Conservation (phyloP, 2,888 invertebrate species). For the Lasioglossum lativentre region DNA sequence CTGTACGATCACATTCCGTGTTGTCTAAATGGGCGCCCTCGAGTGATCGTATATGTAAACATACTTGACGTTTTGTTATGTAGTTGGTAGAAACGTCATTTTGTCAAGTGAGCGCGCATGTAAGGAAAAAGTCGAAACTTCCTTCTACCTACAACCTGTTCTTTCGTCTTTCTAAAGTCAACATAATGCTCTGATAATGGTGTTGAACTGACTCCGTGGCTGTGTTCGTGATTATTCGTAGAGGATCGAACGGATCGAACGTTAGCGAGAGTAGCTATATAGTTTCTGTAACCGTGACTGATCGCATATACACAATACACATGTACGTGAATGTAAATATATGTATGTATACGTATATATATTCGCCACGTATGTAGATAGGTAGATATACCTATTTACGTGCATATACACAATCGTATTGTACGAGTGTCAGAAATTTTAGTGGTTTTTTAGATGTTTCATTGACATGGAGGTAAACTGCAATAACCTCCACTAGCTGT, state of each 20-base stretch:
- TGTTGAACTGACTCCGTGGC: neutral
- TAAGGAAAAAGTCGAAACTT: slow-evolving; percentile 12
- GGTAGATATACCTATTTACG: neutral
- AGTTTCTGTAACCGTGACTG: slow-evolving; percentile 35
- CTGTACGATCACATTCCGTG: neutral
- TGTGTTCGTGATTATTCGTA: neutral
- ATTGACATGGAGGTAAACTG: slow-evolving; percentile 70
- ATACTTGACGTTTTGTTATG: slow-evolving; percentile 48
- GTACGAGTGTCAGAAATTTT: slow-evolving; percentile 32
- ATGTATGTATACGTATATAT: slow-evolving; percentile 11
- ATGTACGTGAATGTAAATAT: neutral
- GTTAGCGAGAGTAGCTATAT: slow-evolving; percentile 14
- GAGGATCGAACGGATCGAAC: neutral
- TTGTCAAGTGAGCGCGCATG: slow-evolving; percentile 5
- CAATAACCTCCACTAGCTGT: slow-evolving; percentile 25
- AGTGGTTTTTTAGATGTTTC: slow-evolving; percentile 69
- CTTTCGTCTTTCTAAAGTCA: neutral
- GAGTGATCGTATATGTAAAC: slow-evolving; percentile 25
- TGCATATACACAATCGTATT: slow-evolving; percentile 13
- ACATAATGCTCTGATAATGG: too few species aligned
- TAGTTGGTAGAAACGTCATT: slow-evolving; percentile 45
- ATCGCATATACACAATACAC: slow-evolving; percentile 29
- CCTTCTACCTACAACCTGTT: neutral
- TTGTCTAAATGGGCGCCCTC: slow-evolving; percentile 42
- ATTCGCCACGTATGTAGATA: slow-evolving; percentile 50